Percentiles rank a stretch among this genome's conserved stretches.
phyloP scores from a whole-genome alignment of 2,113 vertebrate species.

The Alouatta palliata region DNA sequence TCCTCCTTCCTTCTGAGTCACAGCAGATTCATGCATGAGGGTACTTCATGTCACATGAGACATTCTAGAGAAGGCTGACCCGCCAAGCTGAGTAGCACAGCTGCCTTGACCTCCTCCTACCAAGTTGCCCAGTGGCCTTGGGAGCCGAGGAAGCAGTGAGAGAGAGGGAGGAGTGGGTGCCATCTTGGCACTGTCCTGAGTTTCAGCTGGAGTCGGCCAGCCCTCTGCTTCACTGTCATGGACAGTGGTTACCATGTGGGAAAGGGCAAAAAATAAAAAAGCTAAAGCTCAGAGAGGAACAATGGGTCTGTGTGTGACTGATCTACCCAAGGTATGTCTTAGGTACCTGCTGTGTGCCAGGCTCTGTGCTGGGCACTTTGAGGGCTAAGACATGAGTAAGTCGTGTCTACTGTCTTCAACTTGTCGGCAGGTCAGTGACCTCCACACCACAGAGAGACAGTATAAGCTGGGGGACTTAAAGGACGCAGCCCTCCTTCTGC shows the following conservation, averaged over 20 bases:
- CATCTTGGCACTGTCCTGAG: neutral
- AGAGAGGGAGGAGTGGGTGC: neutral
- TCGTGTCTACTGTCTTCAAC: neutral
- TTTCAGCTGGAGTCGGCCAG: neutral
- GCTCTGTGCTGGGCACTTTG: neutral
- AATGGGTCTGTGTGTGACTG: neutral
- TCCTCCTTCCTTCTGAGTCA: constrained; percentile 56
- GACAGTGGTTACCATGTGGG: neutral
- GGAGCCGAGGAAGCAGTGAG: neutral
- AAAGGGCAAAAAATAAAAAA: neutral
- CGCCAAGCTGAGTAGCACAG: neutral
- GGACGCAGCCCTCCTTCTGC: neutral
- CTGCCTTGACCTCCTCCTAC: neutral
- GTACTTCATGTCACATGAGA: neutral
- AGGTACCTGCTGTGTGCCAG: neutral
- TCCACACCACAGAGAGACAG: neutral
- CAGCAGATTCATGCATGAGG: neutral
- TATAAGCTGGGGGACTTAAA: neutral
- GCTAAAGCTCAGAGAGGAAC: neutral
- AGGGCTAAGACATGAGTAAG: neutral
- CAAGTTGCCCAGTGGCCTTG: neutral
- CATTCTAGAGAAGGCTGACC: neutral
- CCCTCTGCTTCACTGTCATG: too few species aligned
- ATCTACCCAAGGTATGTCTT: neutral
- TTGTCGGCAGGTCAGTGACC: neutral